Percentiles rank a stretch among this genome's conserved stretches.
Evolutionary conservation across 2,113 vertebrate genomes (phyloP).

Genomic region (Sminthopsis crassicaudata): DNA sequence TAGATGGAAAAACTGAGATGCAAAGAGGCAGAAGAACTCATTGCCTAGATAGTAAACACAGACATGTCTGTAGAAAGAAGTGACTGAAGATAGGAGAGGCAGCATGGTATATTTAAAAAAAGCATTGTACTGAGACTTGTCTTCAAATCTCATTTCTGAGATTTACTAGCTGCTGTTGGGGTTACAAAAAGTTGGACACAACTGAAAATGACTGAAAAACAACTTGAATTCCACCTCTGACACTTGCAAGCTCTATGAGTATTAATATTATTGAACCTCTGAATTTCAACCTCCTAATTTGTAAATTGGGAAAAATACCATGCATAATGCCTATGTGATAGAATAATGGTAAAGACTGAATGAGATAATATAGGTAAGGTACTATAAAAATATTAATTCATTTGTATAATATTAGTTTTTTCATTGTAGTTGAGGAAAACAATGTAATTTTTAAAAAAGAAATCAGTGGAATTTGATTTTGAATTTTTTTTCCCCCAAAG

Average conservation of each 20-base stretch:
- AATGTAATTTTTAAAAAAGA: neutral
- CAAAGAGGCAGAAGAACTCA: neutral
- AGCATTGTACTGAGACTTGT: neutral
- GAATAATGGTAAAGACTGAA: too few species aligned
- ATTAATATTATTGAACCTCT: too few species aligned
- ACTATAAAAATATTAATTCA: too few species aligned
- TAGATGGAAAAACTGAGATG: neutral
- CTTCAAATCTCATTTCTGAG: neutral
- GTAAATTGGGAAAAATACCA: too few species aligned
- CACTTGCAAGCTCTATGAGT: neutral
- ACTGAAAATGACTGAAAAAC: neutral
- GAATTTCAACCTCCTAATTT: too few species aligned
- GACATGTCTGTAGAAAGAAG: neutral
- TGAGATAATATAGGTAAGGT: too few species aligned
- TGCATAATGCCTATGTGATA: too few species aligned
- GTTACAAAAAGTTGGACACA: neutral
- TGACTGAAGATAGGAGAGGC: too few species aligned
- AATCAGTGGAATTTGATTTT: neutral
- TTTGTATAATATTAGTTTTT: too few species aligned
- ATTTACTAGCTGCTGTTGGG: neutral
- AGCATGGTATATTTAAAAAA: neutral
- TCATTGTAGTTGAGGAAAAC: too few species aligned
- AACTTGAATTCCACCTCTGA: neutral
- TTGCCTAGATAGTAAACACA: neutral
- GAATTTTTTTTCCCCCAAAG: neutral